Conservation (phyloP, 2,797 vertebrate genomes). For the Lagodon rhomboides region DNA sequence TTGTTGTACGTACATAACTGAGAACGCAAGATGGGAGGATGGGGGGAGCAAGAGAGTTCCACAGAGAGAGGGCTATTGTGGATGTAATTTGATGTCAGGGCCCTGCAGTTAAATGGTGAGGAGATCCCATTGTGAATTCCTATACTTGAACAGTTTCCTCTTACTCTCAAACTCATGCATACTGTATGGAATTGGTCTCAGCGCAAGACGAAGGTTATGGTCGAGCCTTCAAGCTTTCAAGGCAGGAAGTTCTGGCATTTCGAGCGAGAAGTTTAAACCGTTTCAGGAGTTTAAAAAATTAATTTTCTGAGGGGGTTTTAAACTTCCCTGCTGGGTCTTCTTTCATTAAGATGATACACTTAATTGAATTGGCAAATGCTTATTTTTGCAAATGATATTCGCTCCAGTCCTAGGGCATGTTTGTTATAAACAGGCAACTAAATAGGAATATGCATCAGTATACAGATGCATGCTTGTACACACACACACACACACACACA, state of each 20-base stretch:
- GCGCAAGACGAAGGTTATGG: slow-evolving; percentile 27
- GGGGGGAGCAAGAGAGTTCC: slow-evolving; percentile 10
- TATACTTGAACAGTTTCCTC: slow-evolving; percentile 42
- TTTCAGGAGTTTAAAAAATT: slow-evolving; percentile 34
- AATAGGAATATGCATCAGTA: slow-evolving; percentile 68
- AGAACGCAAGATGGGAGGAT: slow-evolving; percentile 14
- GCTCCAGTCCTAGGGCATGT: slow-evolving; percentile 69
- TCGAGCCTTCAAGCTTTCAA: slow-evolving; percentile 23
- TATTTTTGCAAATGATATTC: slow-evolving; percentile 76
- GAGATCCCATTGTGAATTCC: slow-evolving; percentile 48
- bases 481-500: slow-evolving; percentile 17
- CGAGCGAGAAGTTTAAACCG: slow-evolving; percentile 3
- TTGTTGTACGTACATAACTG: slow-evolving; percentile 33
- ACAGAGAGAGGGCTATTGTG: slow-evolving; percentile 46
- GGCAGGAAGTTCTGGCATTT: slow-evolving; percentile 14
- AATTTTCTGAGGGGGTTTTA: slow-evolving; percentile 12
- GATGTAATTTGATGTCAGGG: slow-evolving; percentile 60
- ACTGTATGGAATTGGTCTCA: slow-evolving; percentile 40
- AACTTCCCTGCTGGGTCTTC: slow-evolving; percentile 45
- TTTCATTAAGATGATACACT: slow-evolving; percentile 66
- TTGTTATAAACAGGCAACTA: slow-evolving; percentile 72
- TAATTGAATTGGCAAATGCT: slow-evolving; percentile 77
- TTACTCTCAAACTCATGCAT: slow-evolving; percentile 51
- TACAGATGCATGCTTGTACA: slow-evolving; percentile 55
- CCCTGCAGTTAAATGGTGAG: slow-evolving; percentile 42